phyloP scores from a whole-genome alignment of 2,797 vertebrate genomes.

The Anguilla megastoma region DNA sequence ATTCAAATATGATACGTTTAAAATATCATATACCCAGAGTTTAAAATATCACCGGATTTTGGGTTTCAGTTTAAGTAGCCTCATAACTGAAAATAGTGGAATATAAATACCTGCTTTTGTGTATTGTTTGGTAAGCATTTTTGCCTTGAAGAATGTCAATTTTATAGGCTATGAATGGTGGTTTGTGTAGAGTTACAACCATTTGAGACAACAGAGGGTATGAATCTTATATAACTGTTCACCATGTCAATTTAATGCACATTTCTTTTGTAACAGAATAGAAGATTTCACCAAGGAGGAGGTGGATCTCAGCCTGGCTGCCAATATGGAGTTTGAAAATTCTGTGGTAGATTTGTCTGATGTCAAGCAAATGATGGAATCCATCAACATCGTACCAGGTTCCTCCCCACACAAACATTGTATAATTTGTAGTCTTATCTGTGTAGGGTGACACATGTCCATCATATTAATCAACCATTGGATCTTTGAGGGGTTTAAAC shows the following conservation, averaged over 20 bases:
- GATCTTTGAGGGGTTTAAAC: background rate
- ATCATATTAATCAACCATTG: background rate
- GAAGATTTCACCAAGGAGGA: conserved; percentile 80
- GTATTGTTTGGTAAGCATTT: background rate
- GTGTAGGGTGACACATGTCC: background rate
- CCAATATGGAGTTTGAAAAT: conserved; percentile 76
- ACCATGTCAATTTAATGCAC: background rate
- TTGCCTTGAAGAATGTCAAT: background rate
- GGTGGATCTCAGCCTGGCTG: conserved; percentile 73
- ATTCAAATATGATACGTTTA: background rate
- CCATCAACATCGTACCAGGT: conserved; percentile 88
- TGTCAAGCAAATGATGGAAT: conserved; percentile 88
- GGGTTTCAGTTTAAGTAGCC: background rate
- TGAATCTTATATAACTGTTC: background rate
- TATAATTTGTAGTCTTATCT: background rate
- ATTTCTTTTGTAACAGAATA: conserved; percentile 69
- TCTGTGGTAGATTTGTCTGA: conserved; percentile 79
- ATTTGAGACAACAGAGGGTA: background rate
- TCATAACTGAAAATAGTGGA: background rate
- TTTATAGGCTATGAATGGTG: background rate
- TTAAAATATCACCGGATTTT: background rate
- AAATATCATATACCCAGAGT: background rate
- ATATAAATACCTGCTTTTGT: background rate
- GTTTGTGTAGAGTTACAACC: background rate
- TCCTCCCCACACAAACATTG: background rate